Percentiles rank a stretch among this genome's conserved stretches.
These are phyloP conservation scores for Graphium colonna DNA, from an alignment of 2,888 invertebrate species.

Conservation along the genomic window DNA sequence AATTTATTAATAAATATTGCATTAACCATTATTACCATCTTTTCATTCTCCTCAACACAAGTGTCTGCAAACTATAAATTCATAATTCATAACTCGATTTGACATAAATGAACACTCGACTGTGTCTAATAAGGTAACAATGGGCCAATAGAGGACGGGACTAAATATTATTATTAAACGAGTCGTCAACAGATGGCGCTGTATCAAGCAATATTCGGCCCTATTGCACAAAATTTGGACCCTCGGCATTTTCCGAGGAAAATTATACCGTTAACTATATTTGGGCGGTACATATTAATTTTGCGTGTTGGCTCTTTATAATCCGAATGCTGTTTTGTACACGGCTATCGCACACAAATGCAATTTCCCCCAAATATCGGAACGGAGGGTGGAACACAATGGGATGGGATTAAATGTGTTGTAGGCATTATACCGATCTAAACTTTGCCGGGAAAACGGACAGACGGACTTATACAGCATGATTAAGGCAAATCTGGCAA, in stretches of 20 bases:
- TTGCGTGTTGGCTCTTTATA: conserved; percentile 59
- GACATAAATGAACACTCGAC: conserved; percentile 48
- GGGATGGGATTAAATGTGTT: conserved; percentile 72
- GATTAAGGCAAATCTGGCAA: conserved; percentile 2
- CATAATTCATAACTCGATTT: conserved; percentile 28
- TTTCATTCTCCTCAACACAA: conserved; percentile 33
- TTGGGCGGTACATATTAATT: conserved; percentile 71
- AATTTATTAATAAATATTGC: conserved; percentile 78
- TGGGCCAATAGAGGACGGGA: conserved; percentile 46
- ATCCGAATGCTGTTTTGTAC: conserved; percentile 32
- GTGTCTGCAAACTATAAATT: conserved; percentile 24
- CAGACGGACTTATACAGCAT: conserved; percentile 18
- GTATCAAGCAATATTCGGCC: conserved; percentile 31
- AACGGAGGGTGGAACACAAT: conserved; percentile 53
- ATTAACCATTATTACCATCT: conserved; percentile 58
- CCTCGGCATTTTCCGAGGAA: conserved; percentile 40
- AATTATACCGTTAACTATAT: conserved; percentile 63
- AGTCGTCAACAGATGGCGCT: conserved; percentile 39
- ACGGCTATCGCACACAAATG: conserved; percentile 31
- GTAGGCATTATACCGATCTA: conserved; percentile 65
- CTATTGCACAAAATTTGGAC: conserved; percentile 41
- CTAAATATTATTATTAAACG: conserved; percentile 52
- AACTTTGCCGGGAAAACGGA: conserved; percentile 38
- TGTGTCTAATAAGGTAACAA: conserved; percentile 54
- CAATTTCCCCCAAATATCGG: conserved; percentile 38